Conservation (phyloP, 2,113 vertebrate species). For the Campylomormyrus tamandua region DNA sequence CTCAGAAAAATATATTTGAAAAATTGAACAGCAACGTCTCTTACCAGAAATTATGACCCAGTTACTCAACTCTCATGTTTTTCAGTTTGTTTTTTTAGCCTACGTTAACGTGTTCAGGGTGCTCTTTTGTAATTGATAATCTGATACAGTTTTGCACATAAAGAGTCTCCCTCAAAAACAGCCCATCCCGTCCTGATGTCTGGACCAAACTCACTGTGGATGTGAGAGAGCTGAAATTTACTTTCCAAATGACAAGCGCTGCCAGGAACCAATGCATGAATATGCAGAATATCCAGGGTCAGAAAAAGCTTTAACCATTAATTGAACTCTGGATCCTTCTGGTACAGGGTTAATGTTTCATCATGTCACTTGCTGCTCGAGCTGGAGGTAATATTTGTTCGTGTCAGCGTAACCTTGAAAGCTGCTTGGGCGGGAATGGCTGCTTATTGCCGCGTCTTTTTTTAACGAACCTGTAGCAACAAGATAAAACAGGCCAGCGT, state of each 20-base stretch:
- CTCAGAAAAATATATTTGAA: background rate
- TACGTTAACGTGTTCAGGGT: background rate
- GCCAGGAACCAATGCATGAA: background rate
- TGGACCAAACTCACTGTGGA: background rate
- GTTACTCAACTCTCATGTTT: background rate
- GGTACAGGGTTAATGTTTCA: background rate
- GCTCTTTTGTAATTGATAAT: background rate
- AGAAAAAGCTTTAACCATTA: conserved; percentile 2
- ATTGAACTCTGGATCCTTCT: background rate
- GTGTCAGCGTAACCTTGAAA: background rate
- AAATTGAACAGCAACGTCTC: background rate
- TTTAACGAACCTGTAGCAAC: too few species aligned
- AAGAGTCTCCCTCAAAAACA: background rate
- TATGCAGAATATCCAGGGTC: conserved; percentile 4
- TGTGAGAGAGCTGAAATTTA: background rate
- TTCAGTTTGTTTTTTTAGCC: background rate
- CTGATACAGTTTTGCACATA: background rate
- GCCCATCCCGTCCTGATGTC: background rate
- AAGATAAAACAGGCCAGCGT: background rate
- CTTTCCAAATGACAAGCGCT: background rate
- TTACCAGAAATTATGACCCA: background rate
- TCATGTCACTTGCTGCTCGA: background rate
- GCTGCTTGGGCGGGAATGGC: background rate
- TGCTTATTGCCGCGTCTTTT: background rate
- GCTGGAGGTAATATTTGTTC: background rate